These are phyloP conservation scores for Notothenia rossii DNA, from an alignment of 2,113 vertebrate species.

Conservation along the genomic window DNA sequence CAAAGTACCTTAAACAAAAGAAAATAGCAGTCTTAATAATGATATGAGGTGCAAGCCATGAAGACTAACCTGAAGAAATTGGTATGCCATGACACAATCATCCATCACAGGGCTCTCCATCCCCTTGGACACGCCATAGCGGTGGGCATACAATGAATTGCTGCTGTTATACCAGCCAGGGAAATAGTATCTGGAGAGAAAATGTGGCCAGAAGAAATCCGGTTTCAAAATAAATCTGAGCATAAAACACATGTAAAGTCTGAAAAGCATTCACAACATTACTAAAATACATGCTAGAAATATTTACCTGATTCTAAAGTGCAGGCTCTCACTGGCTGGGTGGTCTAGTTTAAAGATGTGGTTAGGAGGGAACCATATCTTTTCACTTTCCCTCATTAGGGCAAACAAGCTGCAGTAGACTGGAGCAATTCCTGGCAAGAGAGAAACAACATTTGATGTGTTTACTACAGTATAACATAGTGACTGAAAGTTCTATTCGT, in stretches of 20 bases:
- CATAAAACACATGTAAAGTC: background rate
- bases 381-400: slow-evolving; percentile 91
- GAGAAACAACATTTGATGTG: background rate
- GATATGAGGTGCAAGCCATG: background rate
- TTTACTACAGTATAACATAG: background rate
- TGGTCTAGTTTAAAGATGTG: slow-evolving; percentile 91
- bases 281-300: background rate
- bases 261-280: background rate
- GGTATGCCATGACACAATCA: slow-evolving; percentile 91
- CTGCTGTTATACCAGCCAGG: slow-evolving; percentile 92
- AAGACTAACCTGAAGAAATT: slow-evolving; percentile 91
- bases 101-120: slow-evolving; percentile 92
- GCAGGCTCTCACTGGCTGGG: slow-evolving; percentile 82
- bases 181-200: slow-evolving; percentile 90
- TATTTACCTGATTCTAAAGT: slow-evolving; percentile 91
- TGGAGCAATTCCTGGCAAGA: slow-evolving; percentile 88
- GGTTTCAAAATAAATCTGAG: background rate
- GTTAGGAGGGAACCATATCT: slow-evolving; percentile 93
- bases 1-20: background rate
- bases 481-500: background rate
- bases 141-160: slow-evolving; percentile 85
- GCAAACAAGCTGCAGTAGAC: slow-evolving; percentile 91
- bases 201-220: background rate
- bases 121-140: slow-evolving; percentile 89
- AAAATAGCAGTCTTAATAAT: background rate